These are phyloP conservation scores for Channa maculata DNA, from an alignment of 2,113 vertebrate genomes.

Conservation along the genomic window DNA sequence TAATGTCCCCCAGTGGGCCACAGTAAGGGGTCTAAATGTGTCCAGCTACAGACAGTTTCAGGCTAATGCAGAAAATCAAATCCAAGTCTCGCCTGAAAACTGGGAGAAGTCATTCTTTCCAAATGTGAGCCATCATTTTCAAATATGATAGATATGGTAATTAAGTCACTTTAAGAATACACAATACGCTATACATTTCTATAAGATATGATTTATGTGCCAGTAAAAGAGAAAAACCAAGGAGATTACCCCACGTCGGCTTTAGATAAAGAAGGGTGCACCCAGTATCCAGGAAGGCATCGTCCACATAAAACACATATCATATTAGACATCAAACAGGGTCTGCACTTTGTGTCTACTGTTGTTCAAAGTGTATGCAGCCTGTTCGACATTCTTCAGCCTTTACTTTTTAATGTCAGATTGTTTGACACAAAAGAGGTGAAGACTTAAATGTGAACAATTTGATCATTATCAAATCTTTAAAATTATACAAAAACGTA, in stretches of 20 bases:
- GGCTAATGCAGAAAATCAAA: conserved; percentile 41
- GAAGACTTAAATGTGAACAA: neutral
- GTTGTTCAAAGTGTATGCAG: neutral
- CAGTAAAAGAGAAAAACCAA: neutral
- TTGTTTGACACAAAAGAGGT: neutral
- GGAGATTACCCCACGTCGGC: neutral
- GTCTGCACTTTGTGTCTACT: neutral
- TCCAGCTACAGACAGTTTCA: conserved; percentile 51
- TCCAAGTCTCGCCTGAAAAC: conserved; percentile 34
- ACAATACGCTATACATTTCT: conserved; percentile 18
- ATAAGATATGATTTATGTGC: conserved; percentile 5
- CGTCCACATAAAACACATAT: neutral
- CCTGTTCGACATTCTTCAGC: neutral
- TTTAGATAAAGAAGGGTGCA: conserved; percentile 10
- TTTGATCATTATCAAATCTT: conserved; percentile 13
- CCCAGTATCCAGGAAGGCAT: neutral
- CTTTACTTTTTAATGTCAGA: conserved; percentile 1
- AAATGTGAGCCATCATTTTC: conserved; percentile 16
- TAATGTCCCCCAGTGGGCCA: conserved; percentile 51
- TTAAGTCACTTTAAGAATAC: neutral
- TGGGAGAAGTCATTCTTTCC: conserved; percentile 36
- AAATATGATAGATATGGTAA: conserved; percentile 6
- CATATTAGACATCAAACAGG: conserved; percentile 3
- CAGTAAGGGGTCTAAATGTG: conserved; percentile 49
- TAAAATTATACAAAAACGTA: neutral